Base-by-base conservation (phyloP, 37 sponge, comb jelly and placozoan species). In the Spongilla lacustris region DNA sequence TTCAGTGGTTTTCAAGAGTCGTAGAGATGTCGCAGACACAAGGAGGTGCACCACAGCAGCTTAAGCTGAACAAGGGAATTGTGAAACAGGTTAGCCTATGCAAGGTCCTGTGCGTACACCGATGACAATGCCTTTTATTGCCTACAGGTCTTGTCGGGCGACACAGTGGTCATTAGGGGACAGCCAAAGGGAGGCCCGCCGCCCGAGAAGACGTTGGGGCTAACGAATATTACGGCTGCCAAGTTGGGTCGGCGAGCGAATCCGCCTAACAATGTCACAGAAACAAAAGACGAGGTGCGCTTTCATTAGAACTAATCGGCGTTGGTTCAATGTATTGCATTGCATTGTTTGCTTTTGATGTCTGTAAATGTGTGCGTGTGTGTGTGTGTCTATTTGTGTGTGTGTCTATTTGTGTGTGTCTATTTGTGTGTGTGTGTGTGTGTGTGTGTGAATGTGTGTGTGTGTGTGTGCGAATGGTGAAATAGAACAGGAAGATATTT, bases 171-270 rank as follows among this genome's bases (percentile, higher is more conserved):
- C 33, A 91, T 99, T 27, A 81, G 97, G 37, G 97, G 94, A 0
- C 96, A 95, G 84, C 95, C 96, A 5, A 81, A 87, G 35, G 89
- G 96, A 73, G 99, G 97, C 10, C 99, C 99, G 8, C 99, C 99
- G 25, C 96, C 96, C 0, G 97, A 97, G 77, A 81, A 89, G 31
- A 90, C 77, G 4, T 36, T 99, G 3, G 93, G 88, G 23, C 91
- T 99, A 23, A 86, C 96, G 13, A 85, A 90, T 69, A 94, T 99
- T 74, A 84, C 68, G 10, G 97, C 97, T 17, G 97, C 99, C 4
- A 84, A 91, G 69, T 83, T 99, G 14, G 99, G 87, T 34, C 87
- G 97, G 4, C 69, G 88, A 68, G 87, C 48, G n/a, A 82, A 85
- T 34, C 74, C 87, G 26, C 21, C 58, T 17, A 58, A 58, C 26